These are phyloP conservation scores for Bujurquina vittata DNA, from an alignment of 2,113 vertebrate genomes.

Conservation along the genomic window DNA sequence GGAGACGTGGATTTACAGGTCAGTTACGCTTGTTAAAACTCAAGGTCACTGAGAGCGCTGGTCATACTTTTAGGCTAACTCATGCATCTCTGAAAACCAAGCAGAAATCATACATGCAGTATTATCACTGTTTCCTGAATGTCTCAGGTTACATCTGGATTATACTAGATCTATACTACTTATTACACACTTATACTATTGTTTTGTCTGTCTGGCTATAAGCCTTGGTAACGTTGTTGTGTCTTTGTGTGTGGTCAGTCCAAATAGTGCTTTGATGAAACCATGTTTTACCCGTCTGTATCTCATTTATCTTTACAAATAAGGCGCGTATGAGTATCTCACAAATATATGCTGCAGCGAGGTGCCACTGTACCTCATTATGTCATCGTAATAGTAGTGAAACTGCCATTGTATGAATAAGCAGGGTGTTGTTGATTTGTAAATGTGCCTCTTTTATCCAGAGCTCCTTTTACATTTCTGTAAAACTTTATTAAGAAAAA, in stretches of 20 bases:
- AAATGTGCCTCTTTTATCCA: constrained; percentile 65
- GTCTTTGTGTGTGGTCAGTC: constrained; percentile 54
- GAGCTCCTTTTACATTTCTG: constrained; percentile 56
- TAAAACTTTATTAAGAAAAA: constrained; percentile 40
- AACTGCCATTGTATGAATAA: constrained; percentile 66
- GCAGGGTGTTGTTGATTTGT: constrained; percentile 67
- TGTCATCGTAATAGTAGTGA: constrained; percentile 46
- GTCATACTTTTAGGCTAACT: constrained; percentile 40
- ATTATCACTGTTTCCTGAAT: constrained; percentile 49
- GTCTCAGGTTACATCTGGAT: constrained; percentile 59
- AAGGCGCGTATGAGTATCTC: constrained; percentile 47
- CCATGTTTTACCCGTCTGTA: constrained; percentile 24
- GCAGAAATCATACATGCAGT: constrained; percentile 35
- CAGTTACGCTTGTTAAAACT: background rate
- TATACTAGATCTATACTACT: constrained; percentile 7
- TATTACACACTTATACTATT: constrained; percentile 18
- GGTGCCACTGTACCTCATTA: constrained; percentile 28
- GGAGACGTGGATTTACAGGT: constrained; percentile 20
- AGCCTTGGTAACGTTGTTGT: constrained; percentile 44
- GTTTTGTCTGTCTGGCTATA: constrained; percentile 35
- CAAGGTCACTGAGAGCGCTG: constrained; percentile 17
- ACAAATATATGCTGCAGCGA: constrained; percentile 68
- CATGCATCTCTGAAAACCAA: constrained; percentile 23
- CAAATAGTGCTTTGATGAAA: constrained; percentile 47
- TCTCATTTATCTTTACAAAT: constrained; percentile 44